Base-by-base conservation (phyloP, 2,113 vertebrate genomes). In the Morone saxatilis region DNA sequence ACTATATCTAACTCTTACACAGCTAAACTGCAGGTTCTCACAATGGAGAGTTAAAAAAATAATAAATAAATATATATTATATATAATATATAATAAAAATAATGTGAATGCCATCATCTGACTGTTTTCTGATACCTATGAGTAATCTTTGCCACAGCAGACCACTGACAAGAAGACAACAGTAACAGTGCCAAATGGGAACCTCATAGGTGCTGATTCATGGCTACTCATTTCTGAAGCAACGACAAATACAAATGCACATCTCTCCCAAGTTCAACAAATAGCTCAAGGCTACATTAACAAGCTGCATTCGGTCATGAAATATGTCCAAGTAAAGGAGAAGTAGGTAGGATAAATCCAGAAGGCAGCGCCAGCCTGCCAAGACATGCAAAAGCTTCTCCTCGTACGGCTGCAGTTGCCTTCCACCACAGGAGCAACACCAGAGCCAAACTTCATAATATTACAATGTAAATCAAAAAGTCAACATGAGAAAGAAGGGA, bases 391-490 rank as follows among this genome's bases (percentile, higher is more conserved):
- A 57, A 75, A 65, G 67, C 85, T 56, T 67, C 74, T 68, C 63
- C 61, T 25, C 31, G 51, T 13, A 16, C 2, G 25, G 14, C 47
- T 40, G 73, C 68, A 50, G 78, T 63, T 16, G 48, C 63, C 76
- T 43, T 80, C 76, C 72, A 76, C 22, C 54, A 43, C 68, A 40
- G 81, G 69, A 84, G 83, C 72, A 14, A 67, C 38, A 8, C 19
- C 68, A 31, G 78, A 83, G 87, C 76, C 83, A 88, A 88, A 92
- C 91, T 91, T 91, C 74, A 85, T 78, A 71, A 88, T 80, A 84
- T 73, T 75, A 81, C 63, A 48, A 69, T 66, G 84, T 92, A 92
- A 93, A 93, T 94, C 90, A 88, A 87, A 90, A 84, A 83, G 81
- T 85, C 88, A 83, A 85, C 86, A 81, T 59, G 71, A 83, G 80